phyloP scores from a whole-genome alignment of 2,113 vertebrate species.

The Ammodytes marinus region DNA sequence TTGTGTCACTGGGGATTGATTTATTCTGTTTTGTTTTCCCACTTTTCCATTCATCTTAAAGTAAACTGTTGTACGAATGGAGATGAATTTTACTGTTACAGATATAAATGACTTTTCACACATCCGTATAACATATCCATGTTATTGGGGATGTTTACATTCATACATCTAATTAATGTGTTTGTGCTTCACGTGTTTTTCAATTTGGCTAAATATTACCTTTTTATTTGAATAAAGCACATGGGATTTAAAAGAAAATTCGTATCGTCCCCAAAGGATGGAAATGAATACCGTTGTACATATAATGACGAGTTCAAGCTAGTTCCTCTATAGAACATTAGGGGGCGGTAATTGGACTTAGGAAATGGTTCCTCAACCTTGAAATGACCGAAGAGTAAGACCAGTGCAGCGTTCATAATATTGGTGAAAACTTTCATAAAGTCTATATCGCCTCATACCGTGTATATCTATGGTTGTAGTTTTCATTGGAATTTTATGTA shows the following conservation, averaged over 20 bases:
- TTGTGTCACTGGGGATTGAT: not conserved
- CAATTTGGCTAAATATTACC: not conserved
- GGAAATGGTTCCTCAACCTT: not conserved
- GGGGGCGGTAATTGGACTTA: conserved; percentile 37
- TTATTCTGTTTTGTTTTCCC: not conserved
- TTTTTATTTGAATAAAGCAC: not conserved
- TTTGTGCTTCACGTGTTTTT: not conserved
- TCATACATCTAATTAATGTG: not conserved
- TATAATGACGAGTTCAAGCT: not conserved
- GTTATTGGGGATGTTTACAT: not conserved
- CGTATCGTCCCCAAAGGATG: not conserved
- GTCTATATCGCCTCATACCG: no score
- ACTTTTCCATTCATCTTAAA: not conserved
- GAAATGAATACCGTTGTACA: not conserved
- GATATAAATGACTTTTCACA: not conserved
- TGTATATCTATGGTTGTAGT: not conserved
- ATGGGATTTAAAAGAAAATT: not conserved
- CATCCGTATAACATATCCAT: not conserved
- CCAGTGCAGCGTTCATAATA: conserved; percentile 1
- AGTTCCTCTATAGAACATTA: not conserved
- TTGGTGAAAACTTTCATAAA: conserved; percentile 10
- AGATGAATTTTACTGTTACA: not conserved
- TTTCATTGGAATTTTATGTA: not conserved
- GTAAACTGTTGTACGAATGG: not conserved
- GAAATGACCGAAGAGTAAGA: not conserved